Base-by-base conservation (phyloP, 2,113 vertebrate species). In the Hemibates koningsi region DNA sequence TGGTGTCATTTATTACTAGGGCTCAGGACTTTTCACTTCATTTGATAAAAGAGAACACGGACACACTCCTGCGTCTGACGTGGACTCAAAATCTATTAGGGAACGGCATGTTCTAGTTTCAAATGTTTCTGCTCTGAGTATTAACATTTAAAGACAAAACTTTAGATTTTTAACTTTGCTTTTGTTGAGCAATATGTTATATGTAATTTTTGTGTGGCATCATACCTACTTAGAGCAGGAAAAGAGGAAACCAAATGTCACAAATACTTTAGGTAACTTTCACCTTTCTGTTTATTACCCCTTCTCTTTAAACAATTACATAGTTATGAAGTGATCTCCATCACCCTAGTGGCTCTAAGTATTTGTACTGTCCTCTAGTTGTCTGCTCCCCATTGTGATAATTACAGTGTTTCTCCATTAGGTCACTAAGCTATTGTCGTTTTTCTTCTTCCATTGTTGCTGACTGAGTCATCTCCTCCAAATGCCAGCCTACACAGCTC, bases 391-490 rank as follows among this genome's bases (percentile, higher is more conserved):
- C 83, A 57, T 86, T 1, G 10, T 78, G 34, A 88, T 92, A 90
- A 95, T 94, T 95, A 88, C 63, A 4, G 53, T 86, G 83, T 92
- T 93, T 86, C 89, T 90, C 89, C 66, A 85, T 50, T 80, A 86
- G 90, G 82, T 89, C 89, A 91, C 76, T 73, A 52, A 85, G 82
- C 87, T 80, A 68, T 83, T 82, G 84, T 86, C 32, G n/a, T 59
- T 92, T 83, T 83, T 86, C 80, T 83, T 90, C 34, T 66, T n/a
- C 81, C 86, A 90, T 88, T 91, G 93, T 79, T 61, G 61, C 88
- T 66, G 82, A 88, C 91, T 93, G 93, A 96, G 91, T 95, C 94
- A 94, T 94, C 88, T 82, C 16, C 11, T 87, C 61, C 86, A 95
- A 95, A 95, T 95, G 92, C 86, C 94, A 94, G 88, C 86, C 86